phyloP scores from a whole-genome alignment of 53 echinoderm and acorn worm species.

The Holothuria scabra region DNA sequence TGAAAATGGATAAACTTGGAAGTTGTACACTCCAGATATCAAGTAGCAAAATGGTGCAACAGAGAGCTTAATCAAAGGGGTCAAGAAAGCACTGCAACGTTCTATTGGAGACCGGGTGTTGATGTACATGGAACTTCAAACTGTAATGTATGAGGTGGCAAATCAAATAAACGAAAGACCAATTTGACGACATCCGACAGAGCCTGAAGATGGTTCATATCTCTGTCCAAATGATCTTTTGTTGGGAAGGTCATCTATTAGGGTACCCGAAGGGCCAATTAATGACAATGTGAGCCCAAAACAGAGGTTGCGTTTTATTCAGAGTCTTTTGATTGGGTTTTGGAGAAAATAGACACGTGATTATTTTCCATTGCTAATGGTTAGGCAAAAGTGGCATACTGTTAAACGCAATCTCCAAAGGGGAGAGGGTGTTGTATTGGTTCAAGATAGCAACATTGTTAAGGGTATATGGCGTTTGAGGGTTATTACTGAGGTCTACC shows the following conservation, averaged over 20 bases:
- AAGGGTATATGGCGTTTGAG: slow-evolving; percentile 32
- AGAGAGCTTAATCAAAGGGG: slow-evolving; percentile 43
- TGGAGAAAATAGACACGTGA: slow-evolving; percentile 63
- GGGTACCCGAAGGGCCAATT: slow-evolving; percentile 51
- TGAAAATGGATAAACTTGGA: slow-evolving; percentile 36
- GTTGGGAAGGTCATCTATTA: slow-evolving; percentile 32
- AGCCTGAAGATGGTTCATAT: slow-evolving; percentile 43
- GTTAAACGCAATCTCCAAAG: slow-evolving; percentile 40
- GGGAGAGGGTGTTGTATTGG: slow-evolving; percentile 50
- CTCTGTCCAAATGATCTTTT: slow-evolving; percentile 39
- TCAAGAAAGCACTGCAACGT: slow-evolving; percentile 48
- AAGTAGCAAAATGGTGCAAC: slow-evolving; percentile 52
- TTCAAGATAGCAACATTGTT: slow-evolving; percentile 54
- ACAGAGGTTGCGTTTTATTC: slow-evolving; percentile 47
- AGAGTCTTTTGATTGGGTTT: slow-evolving; percentile 54
- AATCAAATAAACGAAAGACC: slow-evolving; percentile 55
- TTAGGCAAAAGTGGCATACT: slow-evolving; percentile 59
- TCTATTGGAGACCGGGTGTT: slow-evolving; percentile 45
- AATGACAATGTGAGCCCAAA: slow-evolving; percentile 49
- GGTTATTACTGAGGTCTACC: slow-evolving; percentile 5
- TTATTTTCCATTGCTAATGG: slow-evolving; percentile 57
- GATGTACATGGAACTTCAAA: slow-evolving; percentile 48
- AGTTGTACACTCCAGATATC: slow-evolving; percentile 28
- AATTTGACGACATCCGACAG: slow-evolving; percentile 47
- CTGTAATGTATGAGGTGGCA: slow-evolving; percentile 55